Percentiles rank a stretch among this genome's conserved stretches.
phyloP scores from a whole-genome alignment of 2,113 vertebrate genomes.

The Prunella fulvescens region DNA sequence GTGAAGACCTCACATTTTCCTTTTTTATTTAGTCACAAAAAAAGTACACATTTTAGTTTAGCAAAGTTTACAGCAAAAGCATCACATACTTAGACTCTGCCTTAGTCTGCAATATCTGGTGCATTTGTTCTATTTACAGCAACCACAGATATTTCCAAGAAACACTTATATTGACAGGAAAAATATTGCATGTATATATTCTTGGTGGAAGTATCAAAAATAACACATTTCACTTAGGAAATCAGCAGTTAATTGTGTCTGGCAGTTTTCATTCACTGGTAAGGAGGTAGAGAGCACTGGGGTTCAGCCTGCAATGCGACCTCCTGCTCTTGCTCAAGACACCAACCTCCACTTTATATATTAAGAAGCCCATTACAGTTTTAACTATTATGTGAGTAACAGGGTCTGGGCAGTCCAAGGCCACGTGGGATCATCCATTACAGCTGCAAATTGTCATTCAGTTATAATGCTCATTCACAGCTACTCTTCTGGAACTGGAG shows the following conservation, averaged over 20 bases:
- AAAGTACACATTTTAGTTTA: background rate
- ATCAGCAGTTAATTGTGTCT: background rate
- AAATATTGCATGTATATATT: background rate
- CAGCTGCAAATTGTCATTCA: background rate
- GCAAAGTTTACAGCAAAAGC: background rate
- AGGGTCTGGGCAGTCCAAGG: background rate
- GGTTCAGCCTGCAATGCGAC: fast-evolving
- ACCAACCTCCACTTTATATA: background rate
- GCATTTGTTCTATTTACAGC: background rate
- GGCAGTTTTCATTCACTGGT: background rate
- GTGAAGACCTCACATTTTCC: background rate
- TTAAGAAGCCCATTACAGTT: background rate
- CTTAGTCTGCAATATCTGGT: background rate
- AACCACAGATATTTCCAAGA: background rate
- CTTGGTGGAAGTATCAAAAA: background rate
- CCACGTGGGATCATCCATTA: background rate
- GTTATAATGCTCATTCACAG: background rate
- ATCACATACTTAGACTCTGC: background rate
- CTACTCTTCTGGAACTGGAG: background rate
- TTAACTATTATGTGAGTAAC: background rate
- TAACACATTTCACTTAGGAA: background rate
- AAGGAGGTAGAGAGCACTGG: background rate
- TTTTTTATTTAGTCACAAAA: background rate
- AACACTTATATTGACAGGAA: background rate
- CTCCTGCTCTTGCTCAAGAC: background rate